A percentile compares a stretch with the other conserved stretches of the same genome.
Conservation (phyloP, 2,797 vertebrate species). For the Pangasius djambal region DNA sequence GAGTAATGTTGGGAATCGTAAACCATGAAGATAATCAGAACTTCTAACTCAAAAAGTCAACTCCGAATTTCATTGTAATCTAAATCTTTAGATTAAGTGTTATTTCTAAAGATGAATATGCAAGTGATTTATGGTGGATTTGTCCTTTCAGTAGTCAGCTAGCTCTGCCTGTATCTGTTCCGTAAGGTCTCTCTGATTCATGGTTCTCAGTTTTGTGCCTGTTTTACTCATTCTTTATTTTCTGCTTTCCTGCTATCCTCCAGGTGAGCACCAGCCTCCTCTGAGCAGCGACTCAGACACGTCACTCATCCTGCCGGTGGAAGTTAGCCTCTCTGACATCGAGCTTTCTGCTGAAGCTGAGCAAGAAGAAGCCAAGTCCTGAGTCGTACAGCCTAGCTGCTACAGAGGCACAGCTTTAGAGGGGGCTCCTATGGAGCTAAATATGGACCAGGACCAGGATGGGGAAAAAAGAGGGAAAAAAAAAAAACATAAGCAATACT, state of each 20-base stretch:
- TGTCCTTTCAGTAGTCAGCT: background rate
- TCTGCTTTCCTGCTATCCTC: conserved; percentile 49
- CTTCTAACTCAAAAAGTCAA: background rate
- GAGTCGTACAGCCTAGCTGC: conserved; percentile 64
- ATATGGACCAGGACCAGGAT: conserved; percentile 30
- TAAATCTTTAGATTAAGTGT: background rate
- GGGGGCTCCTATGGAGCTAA: conserved; percentile 37
- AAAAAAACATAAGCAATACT: conserved; percentile 67
- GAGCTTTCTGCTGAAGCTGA: conserved; percentile 85
- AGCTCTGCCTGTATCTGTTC: background rate
- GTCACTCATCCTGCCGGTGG: conserved; percentile 84
- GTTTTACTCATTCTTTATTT: background rate
- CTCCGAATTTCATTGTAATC: background rate
- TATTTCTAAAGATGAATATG: background rate
- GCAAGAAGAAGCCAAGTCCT: conserved; percentile 85
- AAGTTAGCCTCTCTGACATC: conserved; percentile 82
- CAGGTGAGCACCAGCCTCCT: conserved; percentile 88
- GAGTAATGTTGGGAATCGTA: background rate
- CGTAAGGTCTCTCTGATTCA: background rate
- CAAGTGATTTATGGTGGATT: background rate
- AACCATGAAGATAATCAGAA: background rate
- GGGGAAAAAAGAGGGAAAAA: conserved; percentile 14
- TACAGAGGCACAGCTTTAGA: conserved; percentile 49
- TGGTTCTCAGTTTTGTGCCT: background rate
- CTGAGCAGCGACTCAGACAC: conserved; percentile 91